Base-by-base conservation (phyloP, 1,140 invertebrate genomes). In the Drosophila littoralis region DNA sequence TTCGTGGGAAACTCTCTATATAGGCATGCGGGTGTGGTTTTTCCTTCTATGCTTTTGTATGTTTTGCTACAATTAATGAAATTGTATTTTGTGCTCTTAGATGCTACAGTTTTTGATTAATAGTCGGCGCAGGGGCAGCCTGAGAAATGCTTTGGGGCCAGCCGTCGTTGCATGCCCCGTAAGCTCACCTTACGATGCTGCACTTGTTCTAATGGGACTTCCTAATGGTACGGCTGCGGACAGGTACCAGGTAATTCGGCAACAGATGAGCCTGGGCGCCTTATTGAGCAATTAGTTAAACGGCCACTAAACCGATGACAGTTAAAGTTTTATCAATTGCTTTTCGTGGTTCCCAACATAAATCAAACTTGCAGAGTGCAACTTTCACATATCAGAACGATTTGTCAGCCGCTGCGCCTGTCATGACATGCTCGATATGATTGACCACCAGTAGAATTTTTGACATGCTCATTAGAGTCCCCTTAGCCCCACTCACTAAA, bases 11-110 rank as follows among this genome's bases (percentile, higher is more conserved):
- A 84, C 79, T 90, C 88, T 83, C 67, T 75, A 64, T 69, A 79
- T 69, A 73, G 88, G 79, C 88, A 90, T 90, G 88, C 88, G 88
- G 88, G 88, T 90, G 88, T 90, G 88, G 88, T 90, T 89, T 84
- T 85, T 71, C 81, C 71, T 78, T 57, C 54, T 73, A 43, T 38
- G 45, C 50, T 61, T 60, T 46, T 69, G 64, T 80, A 35, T 81
- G 79, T 76, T 81, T 86, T 88, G 74, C 65, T 66, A 81, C 85
- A 89, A 88, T 84, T 88, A 89, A 88, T 89, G 77, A 84, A 88
- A 88, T 80, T 79, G 80, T 86, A 76, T 55, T 72, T 77, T 50
- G 61, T 65, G 48, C 48, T 7, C 38, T 32, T 17, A 17, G 60
- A 60, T 67, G 67, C 72, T 55, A 75, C 60, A 76, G 43, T 81